Base-by-base conservation (phyloP, 2,797 vertebrate species). In the Helostoma temminkii region DNA sequence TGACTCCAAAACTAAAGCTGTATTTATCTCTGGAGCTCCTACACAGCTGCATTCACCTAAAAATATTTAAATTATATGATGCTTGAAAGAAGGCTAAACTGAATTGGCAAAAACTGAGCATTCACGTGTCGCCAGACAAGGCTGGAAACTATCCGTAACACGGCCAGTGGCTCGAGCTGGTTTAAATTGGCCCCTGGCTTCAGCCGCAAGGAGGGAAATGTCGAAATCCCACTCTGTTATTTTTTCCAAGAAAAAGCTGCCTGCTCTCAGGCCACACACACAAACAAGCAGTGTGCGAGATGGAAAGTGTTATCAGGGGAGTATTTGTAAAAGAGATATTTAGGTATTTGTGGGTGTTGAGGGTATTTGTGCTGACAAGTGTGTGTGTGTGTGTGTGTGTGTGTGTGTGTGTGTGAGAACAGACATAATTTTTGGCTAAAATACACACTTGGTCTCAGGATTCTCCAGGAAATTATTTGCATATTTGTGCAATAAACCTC, bases 391-490 rank as follows among this genome's bases (percentile, higher is more conserved):
- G 14, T 66, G 37, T 12, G 72, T 65, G 71, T 42, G 32, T 32
- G 59, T n/a, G n/a, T n/a, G n/a, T n/a, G n/a, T n/a, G n/a, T n/a
- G n/a, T 58, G 49, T 55, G 56, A 54, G 43, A 54, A n/a, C 4
- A 21, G n/a, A 69, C 74, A 77, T 41, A 37, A 7, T 60, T 74
- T 73, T 74, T 58, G 12, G 34, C 66, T 64, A 30, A 78, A 67
- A 64, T 72, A 76, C 75, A 86, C 69, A 74, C 64, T 84, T 61
- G 67, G 85, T 70, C 75, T 77, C 78, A 42, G 76, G 80, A 91
- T 87, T 90, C 76, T 81, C 77, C 62, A 83, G 88, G 89, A 92
- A 90, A 92, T 92, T 85, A 88, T 88, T 91, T 73, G 72, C 81
- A 81, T 91, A 79, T 86, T 90, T 92, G 89, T 82, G 83, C 78